These are phyloP conservation scores for Gymnobelideus leadbeateri DNA, from an alignment of 2,113 vertebrate genomes.

Conservation along the genomic window DNA sequence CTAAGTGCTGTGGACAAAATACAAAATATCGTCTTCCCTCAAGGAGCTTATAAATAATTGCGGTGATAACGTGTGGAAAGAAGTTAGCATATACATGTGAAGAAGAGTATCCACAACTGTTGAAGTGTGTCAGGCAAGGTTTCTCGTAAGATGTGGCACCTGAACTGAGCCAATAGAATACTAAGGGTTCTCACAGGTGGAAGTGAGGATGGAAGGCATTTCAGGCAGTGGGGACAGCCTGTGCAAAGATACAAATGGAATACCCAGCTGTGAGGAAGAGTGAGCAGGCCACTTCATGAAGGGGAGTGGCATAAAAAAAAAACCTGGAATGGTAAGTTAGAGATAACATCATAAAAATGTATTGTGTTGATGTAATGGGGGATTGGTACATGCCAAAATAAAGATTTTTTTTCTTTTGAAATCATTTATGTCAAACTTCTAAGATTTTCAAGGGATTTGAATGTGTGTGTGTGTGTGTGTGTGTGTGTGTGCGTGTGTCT, in stretches of 20 bases:
- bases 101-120: not conserved
- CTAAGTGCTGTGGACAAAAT: not conserved
- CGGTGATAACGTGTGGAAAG: not conserved
- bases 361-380: not conserved
- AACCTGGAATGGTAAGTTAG: not conserved
- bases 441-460: constrained; percentile 60
- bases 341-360: not conserved
- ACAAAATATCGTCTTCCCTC: not conserved
- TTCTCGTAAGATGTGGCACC: not conserved
- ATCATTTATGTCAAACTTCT: constrained; percentile 69
- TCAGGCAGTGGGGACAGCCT: not conserved
- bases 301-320: not conserved
- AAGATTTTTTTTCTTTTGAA: constrained; percentile 75
- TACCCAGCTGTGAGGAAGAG: not conserved
- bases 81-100: not conserved
- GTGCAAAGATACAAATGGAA: not conserved
- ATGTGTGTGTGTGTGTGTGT: not conserved
- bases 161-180: not conserved
- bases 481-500: too few relatives aligned
- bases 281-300: not conserved
- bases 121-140: not conserved
- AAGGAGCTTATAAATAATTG: not conserved
- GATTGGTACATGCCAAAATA: not conserved
- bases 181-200: too few relatives aligned
- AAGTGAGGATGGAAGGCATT: not conserved